Conservation (phyloP, 92 coral and sea anemone genomes). For the Porites cylindrica region DNA sequence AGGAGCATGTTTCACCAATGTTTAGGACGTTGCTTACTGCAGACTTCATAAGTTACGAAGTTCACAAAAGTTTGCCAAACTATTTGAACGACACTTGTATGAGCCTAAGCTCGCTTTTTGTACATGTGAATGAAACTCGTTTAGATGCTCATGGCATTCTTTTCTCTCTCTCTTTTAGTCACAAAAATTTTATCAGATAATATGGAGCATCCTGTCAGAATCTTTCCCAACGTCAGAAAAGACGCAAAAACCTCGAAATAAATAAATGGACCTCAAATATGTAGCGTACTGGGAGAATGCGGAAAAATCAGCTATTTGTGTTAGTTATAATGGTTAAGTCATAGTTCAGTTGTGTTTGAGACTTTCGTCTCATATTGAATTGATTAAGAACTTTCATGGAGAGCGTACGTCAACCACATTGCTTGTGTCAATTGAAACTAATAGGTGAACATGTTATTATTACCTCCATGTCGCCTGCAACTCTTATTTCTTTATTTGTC, state of each 20-base stretch:
- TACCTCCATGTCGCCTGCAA: too few species aligned
- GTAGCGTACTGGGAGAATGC: not conserved
- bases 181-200: slow-evolving; percentile 46
- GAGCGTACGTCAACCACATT: not conserved
- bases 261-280: not conserved
- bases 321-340: too few species aligned
- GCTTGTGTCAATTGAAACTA: not conserved
- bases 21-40: too few species aligned
- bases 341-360: not conserved
- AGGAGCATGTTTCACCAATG: too few species aligned
- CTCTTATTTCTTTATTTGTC: too few species aligned
- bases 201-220: slow-evolving; percentile 44
- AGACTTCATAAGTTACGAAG: too few species aligned
- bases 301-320: not conserved
- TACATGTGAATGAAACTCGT: too few species aligned
- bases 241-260: not conserved
- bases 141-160: not conserved
- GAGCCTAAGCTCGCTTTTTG: too few species aligned
- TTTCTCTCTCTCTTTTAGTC: slow-evolving; percentile 36
- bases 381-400: not conserved
- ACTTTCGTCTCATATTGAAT: not conserved
- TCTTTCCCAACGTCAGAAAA: slow-evolving; percentile 36
- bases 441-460: too few species aligned
- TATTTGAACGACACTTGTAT: too few species aligned
- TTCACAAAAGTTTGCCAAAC: too few species aligned